These are phyloP conservation scores for Pseudoatta argentina DNA, from an alignment of 1,140 invertebrate species.

Conservation along the genomic window DNA sequence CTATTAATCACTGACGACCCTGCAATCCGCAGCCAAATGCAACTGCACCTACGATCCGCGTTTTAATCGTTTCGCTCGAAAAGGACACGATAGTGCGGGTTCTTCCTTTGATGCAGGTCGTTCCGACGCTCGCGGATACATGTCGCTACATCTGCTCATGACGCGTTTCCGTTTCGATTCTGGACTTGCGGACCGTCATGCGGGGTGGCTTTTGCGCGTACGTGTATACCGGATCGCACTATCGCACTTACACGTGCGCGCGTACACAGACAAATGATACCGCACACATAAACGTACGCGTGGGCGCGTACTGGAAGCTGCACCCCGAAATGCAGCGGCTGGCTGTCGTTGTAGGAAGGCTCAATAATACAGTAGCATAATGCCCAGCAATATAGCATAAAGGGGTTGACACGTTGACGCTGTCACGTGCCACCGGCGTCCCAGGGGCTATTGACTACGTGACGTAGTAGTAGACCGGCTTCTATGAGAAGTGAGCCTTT, in stretches of 20 bases:
- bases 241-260: background rate
- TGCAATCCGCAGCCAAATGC: conserved; percentile 6
- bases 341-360: conserved; percentile 67
- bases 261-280: background rate
- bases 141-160: conserved; percentile 64
- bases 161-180: conserved; percentile 72
- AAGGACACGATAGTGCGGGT: conserved; percentile 25
- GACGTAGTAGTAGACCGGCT: conserved; percentile 57
- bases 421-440: conserved; percentile 76
- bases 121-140: conserved; percentile 61
- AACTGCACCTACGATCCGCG: conserved; percentile 17
- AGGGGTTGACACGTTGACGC: conserved; percentile 77
- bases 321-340: conserved; percentile 58
- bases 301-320: conserved; percentile 6
- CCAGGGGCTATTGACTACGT: conserved; percentile 75
- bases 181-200: conserved; percentile 42
- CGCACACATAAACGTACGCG: background rate
- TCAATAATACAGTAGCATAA: conserved; percentile 76
- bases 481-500: conserved; percentile 56
- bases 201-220: conserved; percentile 1
- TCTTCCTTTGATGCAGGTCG: conserved; percentile 61
- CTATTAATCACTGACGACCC: conserved; percentile 32
- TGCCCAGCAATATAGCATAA: conserved; percentile 76
- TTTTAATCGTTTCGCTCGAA: conserved; percentile 44
- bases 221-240: background rate